Evolutionary conservation across 2,113 vertebrate species (phyloP).

Genomic region (Platichthys flesus): DNA sequence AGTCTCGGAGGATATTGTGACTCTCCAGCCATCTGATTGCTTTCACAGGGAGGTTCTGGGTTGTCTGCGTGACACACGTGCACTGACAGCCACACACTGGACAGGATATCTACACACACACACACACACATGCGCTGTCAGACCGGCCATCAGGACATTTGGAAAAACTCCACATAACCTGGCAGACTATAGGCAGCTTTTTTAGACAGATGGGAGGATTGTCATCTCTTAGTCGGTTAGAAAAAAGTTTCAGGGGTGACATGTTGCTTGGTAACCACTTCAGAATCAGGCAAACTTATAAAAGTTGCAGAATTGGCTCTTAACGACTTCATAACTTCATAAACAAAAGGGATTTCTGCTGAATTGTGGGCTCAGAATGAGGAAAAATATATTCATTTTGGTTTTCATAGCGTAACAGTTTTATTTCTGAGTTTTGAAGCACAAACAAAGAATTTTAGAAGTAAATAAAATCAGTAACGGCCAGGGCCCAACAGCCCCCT

Average conservation of each 20-base stretch:
- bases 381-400: too few species aligned
- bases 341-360: neutral
- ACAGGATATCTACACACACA: constrained; percentile 38
- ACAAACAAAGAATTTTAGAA: too few species aligned
- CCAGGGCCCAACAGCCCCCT: too few species aligned
- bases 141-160: constrained; percentile 52
- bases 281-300: neutral
- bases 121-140: constrained; percentile 35
- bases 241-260: constrained; percentile 21
- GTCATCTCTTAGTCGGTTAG: constrained; percentile 20
- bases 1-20: constrained; percentile 69
- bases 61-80: constrained; percentile 46
- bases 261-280: neutral
- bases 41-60: constrained; percentile 55
- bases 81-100: constrained; percentile 57
- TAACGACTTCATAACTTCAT: neutral
- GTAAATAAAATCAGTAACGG: too few species aligned
- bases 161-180: constrained; percentile 37
- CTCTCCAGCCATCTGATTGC: constrained; percentile 66
- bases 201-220: constrained; percentile 29
- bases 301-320: neutral
- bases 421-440: too few species aligned
- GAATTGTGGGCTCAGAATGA: too few species aligned
- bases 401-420: too few species aligned
- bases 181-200: constrained; percentile 26